A percentile compares a stretch with the other conserved stretches of the same genome.
Conservation (phyloP, 2,797 vertebrate species). For the Coregonus ussuriensis region DNA sequence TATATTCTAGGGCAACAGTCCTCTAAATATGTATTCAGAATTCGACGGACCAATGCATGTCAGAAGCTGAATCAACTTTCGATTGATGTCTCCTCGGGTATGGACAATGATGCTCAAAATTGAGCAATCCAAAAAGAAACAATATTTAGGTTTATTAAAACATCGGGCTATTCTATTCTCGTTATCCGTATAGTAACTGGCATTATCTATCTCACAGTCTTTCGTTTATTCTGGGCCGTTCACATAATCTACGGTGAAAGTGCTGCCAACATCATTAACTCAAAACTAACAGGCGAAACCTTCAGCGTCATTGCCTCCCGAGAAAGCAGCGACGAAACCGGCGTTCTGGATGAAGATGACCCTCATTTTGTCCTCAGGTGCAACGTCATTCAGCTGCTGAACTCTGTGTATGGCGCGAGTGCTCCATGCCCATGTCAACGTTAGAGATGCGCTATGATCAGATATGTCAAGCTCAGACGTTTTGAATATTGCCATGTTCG, state of each 20-base stretch:
- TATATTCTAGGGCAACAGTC: slow-evolving; percentile 49
- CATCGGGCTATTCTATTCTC: slow-evolving; percentile 54
- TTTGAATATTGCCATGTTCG: slow-evolving; percentile 73
- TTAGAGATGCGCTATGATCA: slow-evolving; percentile 61
- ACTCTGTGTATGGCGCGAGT: slow-evolving; percentile 61
- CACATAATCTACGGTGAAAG: slow-evolving; percentile 64
- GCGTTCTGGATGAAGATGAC: slow-evolving; percentile 79
- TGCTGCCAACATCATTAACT: slow-evolving; percentile 68
- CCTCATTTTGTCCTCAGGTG: slow-evolving; percentile 79
- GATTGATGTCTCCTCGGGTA: slow-evolving; percentile 31
- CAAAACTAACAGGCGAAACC: slow-evolving; percentile 58
- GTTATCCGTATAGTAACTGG: slow-evolving; percentile 41
- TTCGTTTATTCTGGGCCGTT: slow-evolving; percentile 56
- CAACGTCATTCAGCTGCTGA: slow-evolving; percentile 70
- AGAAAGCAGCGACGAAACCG: slow-evolving; percentile 81
- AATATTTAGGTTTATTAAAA: slow-evolving; percentile 36
- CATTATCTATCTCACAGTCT: slow-evolving; percentile 63
- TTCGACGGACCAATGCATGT: slow-evolving; percentile 50
- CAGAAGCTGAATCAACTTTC: slow-evolving; percentile 54
- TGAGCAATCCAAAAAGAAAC: slow-evolving; percentile 30
- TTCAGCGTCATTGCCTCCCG: slow-evolving; percentile 56
- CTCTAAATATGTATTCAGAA: slow-evolving; percentile 52
- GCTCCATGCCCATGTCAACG: slow-evolving; percentile 63
- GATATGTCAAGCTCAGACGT: slow-evolving; percentile 65
- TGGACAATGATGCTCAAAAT: slow-evolving; percentile 14